These are phyloP conservation scores for Rhinogobio ventralis DNA, from an alignment of 2,797 vertebrate species.

Conservation along the genomic window DNA sequence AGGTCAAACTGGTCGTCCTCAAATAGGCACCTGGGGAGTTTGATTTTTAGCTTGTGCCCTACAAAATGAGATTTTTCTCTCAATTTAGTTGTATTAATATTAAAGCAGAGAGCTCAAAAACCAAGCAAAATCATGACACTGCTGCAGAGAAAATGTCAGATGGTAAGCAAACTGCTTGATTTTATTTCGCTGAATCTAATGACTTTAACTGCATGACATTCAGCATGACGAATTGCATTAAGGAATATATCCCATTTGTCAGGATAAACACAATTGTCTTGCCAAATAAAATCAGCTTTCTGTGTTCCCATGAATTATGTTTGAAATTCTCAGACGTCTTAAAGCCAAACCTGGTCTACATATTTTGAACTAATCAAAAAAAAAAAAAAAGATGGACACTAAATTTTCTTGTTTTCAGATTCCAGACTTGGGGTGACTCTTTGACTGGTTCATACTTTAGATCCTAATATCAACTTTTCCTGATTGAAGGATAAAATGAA, in stretches of 20 bases:
- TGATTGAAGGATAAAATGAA: background rate
- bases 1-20: conserved; percentile 45
- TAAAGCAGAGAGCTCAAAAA: conserved; percentile 37
- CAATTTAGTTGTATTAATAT: conserved; percentile 51
- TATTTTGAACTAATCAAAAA: background rate
- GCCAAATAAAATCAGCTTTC: background rate
- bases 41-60: conserved; percentile 23
- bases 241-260: background rate
- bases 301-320: background rate
- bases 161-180: conserved; percentile 16
- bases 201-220: conserved; percentile 8
- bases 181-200: conserved; percentile 1
- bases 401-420: background rate
- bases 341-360: background rate
- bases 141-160: conserved; percentile 43
- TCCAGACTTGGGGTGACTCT: background rate
- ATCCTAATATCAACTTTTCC: no score
- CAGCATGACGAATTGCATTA: background rate
- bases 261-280: conserved; percentile 12
- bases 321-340: background rate
- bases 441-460: background rate
- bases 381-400: background rate
- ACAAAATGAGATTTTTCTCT: conserved; percentile 52
- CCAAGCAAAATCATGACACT: conserved; percentile 6
- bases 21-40: conserved; percentile 50